Conservation (phyloP, 2,113 vertebrate species). For the Pseudopipra pipra region DNA sequence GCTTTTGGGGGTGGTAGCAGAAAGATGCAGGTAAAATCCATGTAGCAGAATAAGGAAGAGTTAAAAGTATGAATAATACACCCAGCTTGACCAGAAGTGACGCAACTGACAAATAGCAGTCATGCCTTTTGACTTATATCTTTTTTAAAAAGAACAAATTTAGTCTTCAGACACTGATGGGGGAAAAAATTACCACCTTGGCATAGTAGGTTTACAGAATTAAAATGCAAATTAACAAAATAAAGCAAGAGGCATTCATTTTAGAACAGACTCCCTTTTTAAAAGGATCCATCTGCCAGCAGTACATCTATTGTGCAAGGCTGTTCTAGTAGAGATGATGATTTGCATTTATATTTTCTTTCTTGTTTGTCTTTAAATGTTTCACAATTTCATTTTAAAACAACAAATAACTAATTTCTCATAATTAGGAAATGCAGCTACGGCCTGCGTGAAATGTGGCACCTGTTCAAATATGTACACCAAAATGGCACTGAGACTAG, state of each 20-base stretch:
- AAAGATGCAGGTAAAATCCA: not conserved
- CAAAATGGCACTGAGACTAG: not conserved
- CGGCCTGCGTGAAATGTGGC: not conserved
- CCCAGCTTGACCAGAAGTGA: not conserved
- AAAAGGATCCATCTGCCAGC: not conserved
- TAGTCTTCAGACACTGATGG: not conserved
- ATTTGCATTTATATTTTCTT: not conserved
- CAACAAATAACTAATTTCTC: not conserved
- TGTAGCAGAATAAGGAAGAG: not conserved
- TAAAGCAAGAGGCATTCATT: not conserved
- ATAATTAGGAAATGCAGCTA: not conserved
- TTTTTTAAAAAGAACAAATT: not conserved
- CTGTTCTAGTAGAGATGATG: not conserved
- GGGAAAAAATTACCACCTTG: accelerated
- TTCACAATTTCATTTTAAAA: slow-evolving; percentile 12
- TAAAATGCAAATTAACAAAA: not conserved
- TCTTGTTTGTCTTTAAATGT: not conserved
- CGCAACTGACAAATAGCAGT: not conserved
- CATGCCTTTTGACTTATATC: not conserved
- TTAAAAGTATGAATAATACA: not conserved
- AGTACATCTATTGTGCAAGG: not conserved
- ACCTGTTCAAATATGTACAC: not conserved
- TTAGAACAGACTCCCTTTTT: not conserved
- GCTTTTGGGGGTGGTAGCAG: accelerated
- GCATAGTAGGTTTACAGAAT: not conserved